Percentiles rank a stretch among this genome's conserved stretches.
phyloP scores from a whole-genome alignment of 2,113 vertebrate species.

The Mola mola region DNA sequence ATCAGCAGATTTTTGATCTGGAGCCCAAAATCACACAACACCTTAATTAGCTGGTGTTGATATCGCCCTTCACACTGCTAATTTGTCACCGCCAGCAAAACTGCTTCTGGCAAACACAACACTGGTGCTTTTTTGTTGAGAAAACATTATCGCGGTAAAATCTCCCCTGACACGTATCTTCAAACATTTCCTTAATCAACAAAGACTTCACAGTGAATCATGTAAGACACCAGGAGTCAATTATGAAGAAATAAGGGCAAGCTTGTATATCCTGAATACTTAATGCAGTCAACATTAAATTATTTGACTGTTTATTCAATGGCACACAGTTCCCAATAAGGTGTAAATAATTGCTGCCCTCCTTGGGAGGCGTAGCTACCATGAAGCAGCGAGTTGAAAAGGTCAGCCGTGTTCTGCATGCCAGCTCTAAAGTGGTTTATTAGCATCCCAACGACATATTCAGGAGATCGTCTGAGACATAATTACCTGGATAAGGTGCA shows the following conservation, averaged over 20 bases:
- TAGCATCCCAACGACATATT: constrained; percentile 78
- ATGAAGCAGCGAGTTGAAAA: constrained; percentile 75
- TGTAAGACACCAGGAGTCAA: constrained; percentile 28
- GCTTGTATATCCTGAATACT: constrained; percentile 46
- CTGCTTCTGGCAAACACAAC: constrained; percentile 53
- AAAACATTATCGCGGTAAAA: constrained; percentile 26
- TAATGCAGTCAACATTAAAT: constrained; percentile 35
- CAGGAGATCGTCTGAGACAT: constrained; percentile 68
- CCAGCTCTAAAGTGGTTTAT: constrained; percentile 70
- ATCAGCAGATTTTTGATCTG: constrained; percentile 82
- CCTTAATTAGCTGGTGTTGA: constrained; percentile 81
- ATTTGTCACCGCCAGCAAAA: constrained; percentile 68
- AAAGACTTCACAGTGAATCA: constrained; percentile 28
- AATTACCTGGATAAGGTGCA: constrained; percentile 75
- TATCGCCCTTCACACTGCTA: constrained; percentile 70
- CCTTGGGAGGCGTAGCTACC: constrained; percentile 51
- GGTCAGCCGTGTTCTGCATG: constrained; percentile 74
- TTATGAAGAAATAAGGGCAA: constrained; percentile 31
- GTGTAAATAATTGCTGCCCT: constrained; percentile 73
- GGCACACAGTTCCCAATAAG: constrained; percentile 41
- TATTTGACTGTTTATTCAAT: constrained; percentile 48
- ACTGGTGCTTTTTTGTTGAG: constrained; percentile 33
- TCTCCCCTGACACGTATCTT: constrained; percentile 10
- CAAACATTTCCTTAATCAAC: neutral
- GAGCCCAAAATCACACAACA: constrained; percentile 83